Evolutionary conservation across 2,888 invertebrate genomes (phyloP).

Genomic region (Acrobasis suavella): DNA sequence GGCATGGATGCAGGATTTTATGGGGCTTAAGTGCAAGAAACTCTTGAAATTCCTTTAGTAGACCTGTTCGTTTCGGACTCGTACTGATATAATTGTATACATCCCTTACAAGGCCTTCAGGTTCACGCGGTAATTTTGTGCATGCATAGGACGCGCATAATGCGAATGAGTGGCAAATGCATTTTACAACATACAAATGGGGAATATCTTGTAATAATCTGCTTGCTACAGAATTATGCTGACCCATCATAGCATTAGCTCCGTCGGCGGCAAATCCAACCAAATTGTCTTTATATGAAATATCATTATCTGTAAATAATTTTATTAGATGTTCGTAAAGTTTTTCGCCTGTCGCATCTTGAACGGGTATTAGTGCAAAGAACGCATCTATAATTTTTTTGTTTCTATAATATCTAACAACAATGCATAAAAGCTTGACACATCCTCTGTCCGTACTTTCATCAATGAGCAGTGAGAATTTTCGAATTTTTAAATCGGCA

Average conservation of each 20-base stretch:
- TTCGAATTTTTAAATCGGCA: conserved; percentile 22
- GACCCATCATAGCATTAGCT: conserved; percentile 36
- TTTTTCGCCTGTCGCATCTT: conserved; percentile 31
- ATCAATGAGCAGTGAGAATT: conserved; percentile 33
- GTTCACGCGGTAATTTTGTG: conserved; percentile 26
- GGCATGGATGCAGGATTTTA: conserved; percentile 31
- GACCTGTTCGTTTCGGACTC: conserved; percentile 30
- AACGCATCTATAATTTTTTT: conserved; percentile 28
- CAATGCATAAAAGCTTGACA: conserved; percentile 30
- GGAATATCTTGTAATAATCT: conserved; percentile 27
- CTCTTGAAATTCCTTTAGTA: conserved; percentile 30
- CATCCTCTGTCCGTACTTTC: conserved; percentile 31
- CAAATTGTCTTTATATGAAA: conserved; percentile 36
- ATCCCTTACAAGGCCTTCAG: conserved; percentile 28
- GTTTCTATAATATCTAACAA: conserved; percentile 29
- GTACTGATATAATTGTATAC: conserved; percentile 28
- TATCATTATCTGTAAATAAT: conserved; percentile 33
- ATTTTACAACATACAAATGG: conserved; percentile 34
- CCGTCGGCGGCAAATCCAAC: conserved; percentile 38
- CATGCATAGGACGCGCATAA: conserved; percentile 31
- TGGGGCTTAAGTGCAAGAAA: conserved; percentile 27
- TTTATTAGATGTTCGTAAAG: conserved; percentile 30
- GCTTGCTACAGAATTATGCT: conserved; percentile 33
- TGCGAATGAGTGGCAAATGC: conserved; percentile 36
- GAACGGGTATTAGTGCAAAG: conserved; percentile 34